Conservation (phyloP, 1,140 invertebrate genomes). For the Drosophila sechellia region DNA sequence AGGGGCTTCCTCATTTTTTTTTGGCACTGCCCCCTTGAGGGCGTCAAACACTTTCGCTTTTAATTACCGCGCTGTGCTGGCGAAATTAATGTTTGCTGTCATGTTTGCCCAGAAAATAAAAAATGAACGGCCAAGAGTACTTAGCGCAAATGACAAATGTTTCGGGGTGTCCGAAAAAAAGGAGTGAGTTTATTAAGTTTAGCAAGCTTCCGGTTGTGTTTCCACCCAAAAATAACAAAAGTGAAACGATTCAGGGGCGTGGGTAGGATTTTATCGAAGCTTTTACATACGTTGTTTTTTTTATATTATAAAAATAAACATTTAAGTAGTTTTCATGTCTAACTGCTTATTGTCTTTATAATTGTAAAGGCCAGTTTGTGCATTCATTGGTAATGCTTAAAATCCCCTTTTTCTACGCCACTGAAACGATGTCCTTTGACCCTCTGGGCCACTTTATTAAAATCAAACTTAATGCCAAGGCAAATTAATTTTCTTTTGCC, state of each 20-base stretch:
- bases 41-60: conserved; percentile 78
- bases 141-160: conserved; percentile 77
- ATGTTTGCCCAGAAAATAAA: conserved; percentile 63
- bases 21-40: conserved; percentile 24
- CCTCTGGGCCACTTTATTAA: conserved; percentile 73
- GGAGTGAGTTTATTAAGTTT: conserved; percentile 67
- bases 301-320: background rate
- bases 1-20: background rate
- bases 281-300: background rate
- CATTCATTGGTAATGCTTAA: background rate
- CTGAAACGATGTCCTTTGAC: background rate
- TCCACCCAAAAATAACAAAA: conserved; percentile 5
- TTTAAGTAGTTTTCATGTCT: too few species aligned
- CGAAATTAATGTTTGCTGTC: conserved; percentile 79
- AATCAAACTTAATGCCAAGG: conserved; percentile 71
- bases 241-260: conserved; percentile 1
- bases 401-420: background rate
- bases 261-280: too few species aligned
- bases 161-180: conserved; percentile 5
- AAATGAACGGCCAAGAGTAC: conserved; percentile 61
- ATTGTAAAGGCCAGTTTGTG: background rate
- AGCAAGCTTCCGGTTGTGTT: conserved; percentile 21
- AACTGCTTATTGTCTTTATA: too few species aligned
- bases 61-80: conserved; percentile 65
- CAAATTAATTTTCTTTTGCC: conserved; percentile 74